Percentiles rank a stretch among this genome's conserved stretches.
Evolutionary conservation across 2,888 invertebrate genomes (phyloP).

Genomic region (Apamea crenata): DNA sequence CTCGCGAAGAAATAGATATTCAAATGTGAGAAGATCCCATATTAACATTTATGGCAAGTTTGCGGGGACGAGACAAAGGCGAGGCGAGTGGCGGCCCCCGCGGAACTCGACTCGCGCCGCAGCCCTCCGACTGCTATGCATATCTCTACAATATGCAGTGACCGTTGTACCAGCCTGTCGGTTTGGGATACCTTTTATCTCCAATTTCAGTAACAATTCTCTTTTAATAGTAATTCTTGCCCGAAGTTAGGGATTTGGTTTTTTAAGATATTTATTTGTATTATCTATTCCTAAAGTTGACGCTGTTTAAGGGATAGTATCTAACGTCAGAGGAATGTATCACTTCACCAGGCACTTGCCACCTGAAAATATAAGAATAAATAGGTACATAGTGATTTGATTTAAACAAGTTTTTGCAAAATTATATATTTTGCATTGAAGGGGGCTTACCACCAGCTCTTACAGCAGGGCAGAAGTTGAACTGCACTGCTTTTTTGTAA

Average conservation of each 20-base stretch:
- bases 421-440: no score
- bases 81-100: constrained; percentile 73
- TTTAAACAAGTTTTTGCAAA: neutral
- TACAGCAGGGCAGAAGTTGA: no score
- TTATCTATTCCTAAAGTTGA: neutral
- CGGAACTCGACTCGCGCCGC: constrained; percentile 69
- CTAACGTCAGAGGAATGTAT: neutral
- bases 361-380: neutral
- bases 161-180: constrained; percentile 58
- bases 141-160: constrained; percentile 77
- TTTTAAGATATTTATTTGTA: constrained; percentile 4
- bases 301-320: neutral
- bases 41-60: constrained; percentile 91
- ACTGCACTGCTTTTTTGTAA: no score
- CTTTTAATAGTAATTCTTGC: constrained; percentile 50
- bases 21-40: constrained; percentile 90
- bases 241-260: constrained; percentile 13
- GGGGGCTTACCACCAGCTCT: no score
- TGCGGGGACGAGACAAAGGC: constrained; percentile 89
- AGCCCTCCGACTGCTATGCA: constrained; percentile 68
- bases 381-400: neutral
- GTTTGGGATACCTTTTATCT: constrained; percentile 64
- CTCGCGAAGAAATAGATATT: constrained; percentile 91
- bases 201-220: constrained; percentile 52
- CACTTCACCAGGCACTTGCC: neutral